Evolutionary conservation across 2,797 vertebrate species (phyloP).

Genomic region (Trachurus trachurus): DNA sequence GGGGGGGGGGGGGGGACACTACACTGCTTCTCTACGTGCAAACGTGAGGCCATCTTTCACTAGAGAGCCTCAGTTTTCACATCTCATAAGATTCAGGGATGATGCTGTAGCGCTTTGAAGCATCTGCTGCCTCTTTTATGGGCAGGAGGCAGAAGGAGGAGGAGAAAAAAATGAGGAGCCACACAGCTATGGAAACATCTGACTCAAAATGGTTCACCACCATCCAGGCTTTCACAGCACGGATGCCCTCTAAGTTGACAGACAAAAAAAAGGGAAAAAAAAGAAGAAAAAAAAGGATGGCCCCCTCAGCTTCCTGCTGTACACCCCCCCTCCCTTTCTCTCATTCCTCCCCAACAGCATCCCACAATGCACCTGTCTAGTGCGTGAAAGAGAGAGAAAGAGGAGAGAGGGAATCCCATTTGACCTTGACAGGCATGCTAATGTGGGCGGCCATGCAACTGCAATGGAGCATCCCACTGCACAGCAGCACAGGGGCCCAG

Average conservation of each 20-base stretch:
- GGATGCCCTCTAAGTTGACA: slow-evolving; percentile 66
- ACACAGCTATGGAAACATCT: slow-evolving; percentile 49
- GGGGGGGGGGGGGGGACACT: too few species aligned
- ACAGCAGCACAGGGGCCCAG: slow-evolving; percentile 80
- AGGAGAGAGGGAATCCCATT: slow-evolving; percentile 85
- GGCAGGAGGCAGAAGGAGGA: not conserved
- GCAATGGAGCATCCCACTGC: slow-evolving; percentile 85
- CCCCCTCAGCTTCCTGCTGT: slow-evolving; percentile 62
- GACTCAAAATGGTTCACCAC: slow-evolving; percentile 79
- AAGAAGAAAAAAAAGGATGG: slow-evolving; percentile 44
- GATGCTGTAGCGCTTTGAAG: slow-evolving; percentile 31
- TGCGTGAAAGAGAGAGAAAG: slow-evolving; percentile 71
- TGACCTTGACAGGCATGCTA: slow-evolving; percentile 88
- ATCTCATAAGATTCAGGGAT: slow-evolving; percentile 14
- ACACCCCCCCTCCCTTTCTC: slow-evolving; percentile 49
- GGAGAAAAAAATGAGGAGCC: not conserved
- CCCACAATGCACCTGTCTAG: slow-evolving; percentile 84
- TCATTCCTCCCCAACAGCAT: slow-evolving; percentile 85
- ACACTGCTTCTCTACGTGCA: slow-evolving; percentile 11
- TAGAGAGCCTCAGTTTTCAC: slow-evolving; percentile 13
- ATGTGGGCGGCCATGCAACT: slow-evolving; percentile 86
- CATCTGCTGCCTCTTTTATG: slow-evolving; percentile 40
- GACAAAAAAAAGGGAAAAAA: not conserved
- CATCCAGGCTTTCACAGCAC: slow-evolving; percentile 60
- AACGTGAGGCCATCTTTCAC: slow-evolving; percentile 22